phyloP scores from a whole-genome alignment of 2,113 vertebrate species.

The Muntiacus reevesi region DNA sequence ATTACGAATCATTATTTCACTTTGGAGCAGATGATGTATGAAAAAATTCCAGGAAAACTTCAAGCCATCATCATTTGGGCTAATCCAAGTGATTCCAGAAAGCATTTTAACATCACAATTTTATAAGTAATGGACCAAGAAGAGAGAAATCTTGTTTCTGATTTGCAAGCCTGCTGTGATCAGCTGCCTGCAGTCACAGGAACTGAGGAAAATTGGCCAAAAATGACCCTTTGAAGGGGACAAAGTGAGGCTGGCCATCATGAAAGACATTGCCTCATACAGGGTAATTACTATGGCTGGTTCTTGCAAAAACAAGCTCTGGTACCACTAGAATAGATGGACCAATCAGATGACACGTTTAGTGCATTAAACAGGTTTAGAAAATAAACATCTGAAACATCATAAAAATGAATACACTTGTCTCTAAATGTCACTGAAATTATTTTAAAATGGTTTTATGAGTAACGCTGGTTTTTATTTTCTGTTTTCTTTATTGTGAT shows the following conservation, averaged over 20 bases:
- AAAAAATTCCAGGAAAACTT: background rate
- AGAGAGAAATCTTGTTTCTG: background rate
- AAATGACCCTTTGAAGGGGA: background rate
- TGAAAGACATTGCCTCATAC: background rate
- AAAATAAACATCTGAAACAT: background rate
- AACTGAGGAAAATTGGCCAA: background rate
- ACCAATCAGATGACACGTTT: background rate
- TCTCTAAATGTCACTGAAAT: background rate
- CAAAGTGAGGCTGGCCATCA: background rate
- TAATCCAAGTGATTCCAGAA: background rate
- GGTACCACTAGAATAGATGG: too few species aligned
- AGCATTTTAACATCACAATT: slow-evolving; percentile 10
- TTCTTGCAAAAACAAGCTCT: background rate
- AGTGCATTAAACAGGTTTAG: background rate
- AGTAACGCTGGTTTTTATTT: background rate
- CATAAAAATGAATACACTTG: background rate
- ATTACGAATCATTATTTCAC: background rate
- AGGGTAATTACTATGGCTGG: background rate
- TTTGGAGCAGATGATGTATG: background rate
- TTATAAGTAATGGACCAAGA: slow-evolving; percentile 1
- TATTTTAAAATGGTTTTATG: background rate
- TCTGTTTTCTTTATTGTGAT: background rate
- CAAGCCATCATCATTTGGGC: background rate
- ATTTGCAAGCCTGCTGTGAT: slow-evolving; percentile 25
- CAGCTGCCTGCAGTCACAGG: background rate